phyloP scores from a whole-genome alignment of 2,113 vertebrate genomes.

The Pristiophorus japonicus region DNA sequence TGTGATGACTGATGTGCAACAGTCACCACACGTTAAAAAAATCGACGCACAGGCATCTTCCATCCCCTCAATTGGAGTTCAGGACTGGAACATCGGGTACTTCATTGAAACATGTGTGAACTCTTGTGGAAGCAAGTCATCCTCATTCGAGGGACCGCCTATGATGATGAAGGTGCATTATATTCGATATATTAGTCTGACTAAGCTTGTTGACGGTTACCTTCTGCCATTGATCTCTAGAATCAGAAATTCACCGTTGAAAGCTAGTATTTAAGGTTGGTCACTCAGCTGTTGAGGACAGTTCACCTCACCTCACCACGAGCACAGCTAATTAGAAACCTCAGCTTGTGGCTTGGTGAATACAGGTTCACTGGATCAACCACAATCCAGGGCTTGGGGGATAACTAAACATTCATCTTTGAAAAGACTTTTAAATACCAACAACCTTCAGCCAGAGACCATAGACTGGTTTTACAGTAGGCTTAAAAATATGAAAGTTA shows the following conservation, averaged over 20 bases:
- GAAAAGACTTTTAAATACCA: not conserved
- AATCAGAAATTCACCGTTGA: not conserved
- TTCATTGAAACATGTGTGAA: too few species aligned
- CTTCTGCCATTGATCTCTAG: not conserved
- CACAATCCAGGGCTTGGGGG: not conserved
- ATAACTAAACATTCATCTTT: not conserved
- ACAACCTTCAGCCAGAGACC: not conserved
- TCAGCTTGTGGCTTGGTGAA: not conserved
- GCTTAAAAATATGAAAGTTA: not conserved
- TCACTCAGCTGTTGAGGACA: not conserved
- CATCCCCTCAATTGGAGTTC: too few species aligned
- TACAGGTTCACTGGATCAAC: not conserved
- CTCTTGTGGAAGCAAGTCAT: too few species aligned
- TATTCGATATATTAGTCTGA: not conserved
- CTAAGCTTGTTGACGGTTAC: not conserved
- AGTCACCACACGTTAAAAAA: too few species aligned
- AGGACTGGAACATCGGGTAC: too few species aligned
- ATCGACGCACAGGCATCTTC: too few species aligned
- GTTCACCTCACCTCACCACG: not conserved
- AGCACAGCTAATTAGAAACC: not conserved
- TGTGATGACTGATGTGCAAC: too few species aligned
- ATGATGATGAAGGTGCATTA: not conserved
- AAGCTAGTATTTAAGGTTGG: not conserved
- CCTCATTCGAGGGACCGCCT: too few species aligned
- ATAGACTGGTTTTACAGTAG: not conserved